Percentiles rank a stretch among this genome's conserved stretches.
These are phyloP conservation scores for Mus pahari DNA, from an alignment of 2,113 vertebrate genomes.

Conservation along the genomic window DNA sequence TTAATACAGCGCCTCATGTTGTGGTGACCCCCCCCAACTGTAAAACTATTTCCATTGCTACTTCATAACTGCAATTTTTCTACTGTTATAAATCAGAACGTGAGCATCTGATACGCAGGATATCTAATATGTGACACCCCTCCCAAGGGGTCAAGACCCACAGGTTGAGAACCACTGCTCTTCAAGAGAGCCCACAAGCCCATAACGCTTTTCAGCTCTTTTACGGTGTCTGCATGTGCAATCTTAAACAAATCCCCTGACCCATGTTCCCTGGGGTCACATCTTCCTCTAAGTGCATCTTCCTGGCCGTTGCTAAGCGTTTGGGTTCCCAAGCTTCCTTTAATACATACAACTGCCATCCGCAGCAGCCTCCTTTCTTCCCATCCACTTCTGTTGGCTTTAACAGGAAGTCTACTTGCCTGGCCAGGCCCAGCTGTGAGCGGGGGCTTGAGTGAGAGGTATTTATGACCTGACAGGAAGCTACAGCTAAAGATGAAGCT, in stretches of 20 bases:
- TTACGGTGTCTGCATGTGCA: not conserved
- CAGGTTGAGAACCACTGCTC: not conserved
- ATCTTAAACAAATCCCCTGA: slow-evolving; percentile 33
- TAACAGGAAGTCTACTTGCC: slow-evolving; percentile 81
- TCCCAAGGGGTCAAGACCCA: not conserved
- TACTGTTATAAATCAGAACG: not conserved
- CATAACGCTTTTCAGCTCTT: not conserved
- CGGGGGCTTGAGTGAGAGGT: slow-evolving; percentile 83
- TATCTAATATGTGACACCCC: not conserved
- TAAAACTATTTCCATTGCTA: not conserved
- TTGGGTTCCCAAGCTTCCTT: slow-evolving; percentile 13
- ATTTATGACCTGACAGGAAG: slow-evolving; percentile 88
- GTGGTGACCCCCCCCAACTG: not conserved
- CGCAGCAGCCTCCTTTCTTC: not conserved
- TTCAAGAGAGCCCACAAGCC: not conserved
- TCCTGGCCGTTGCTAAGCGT: not conserved
- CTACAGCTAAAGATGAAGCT: slow-evolving; percentile 86
- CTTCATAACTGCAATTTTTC: not conserved
- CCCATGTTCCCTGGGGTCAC: not conserved
- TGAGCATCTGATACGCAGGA: not conserved
- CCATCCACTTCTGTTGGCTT: slow-evolving; percentile 62
- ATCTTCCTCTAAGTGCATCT: not conserved
- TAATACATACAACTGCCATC: not conserved
- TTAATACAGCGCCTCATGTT: not conserved
- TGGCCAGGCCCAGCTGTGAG: slow-evolving; percentile 82